Conservation (phyloP, 2,113 vertebrate genomes). For the Rostratula benghalensis region DNA sequence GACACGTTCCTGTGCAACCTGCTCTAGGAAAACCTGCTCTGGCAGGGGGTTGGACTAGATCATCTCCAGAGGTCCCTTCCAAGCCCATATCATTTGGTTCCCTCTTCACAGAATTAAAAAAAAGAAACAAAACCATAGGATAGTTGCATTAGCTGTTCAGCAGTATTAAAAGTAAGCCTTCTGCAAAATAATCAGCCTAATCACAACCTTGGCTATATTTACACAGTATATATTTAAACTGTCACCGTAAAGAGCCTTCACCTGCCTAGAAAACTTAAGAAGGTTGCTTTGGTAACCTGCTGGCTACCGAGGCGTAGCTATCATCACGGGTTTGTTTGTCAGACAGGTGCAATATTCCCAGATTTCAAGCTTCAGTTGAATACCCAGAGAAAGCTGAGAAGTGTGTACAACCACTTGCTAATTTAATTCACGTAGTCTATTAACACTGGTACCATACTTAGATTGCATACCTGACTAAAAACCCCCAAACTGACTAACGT, state of each 20-base stretch:
- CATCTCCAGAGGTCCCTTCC: no score
- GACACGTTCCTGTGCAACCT: no score
- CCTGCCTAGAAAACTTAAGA: not conserved
- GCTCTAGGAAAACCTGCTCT: no score
- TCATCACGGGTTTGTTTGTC: not conserved
- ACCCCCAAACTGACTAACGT: not conserved
- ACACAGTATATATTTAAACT: not conserved
- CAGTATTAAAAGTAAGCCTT: not conserved
- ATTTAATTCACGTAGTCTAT: not conserved
- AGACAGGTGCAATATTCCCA: slow-evolving; percentile 19
- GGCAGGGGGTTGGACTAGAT: no score
- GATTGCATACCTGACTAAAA: not conserved
- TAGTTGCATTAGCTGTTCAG: not conserved
- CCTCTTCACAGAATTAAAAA: not conserved
- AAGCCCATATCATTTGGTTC: not conserved
- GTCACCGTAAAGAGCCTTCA: not conserved
- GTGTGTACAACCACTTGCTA: not conserved
- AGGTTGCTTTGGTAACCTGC: not conserved
- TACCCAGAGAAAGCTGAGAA: not conserved
- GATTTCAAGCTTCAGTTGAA: not conserved
- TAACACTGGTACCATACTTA: not conserved
- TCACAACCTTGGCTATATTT: slow-evolving; percentile 5
- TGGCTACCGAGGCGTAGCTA: not conserved
- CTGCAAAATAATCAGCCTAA: not conserved
- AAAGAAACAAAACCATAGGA: not conserved